These are phyloP conservation scores for Otocyon megalotis DNA, from an alignment of 2,113 vertebrate genomes.

Conservation along the genomic window DNA sequence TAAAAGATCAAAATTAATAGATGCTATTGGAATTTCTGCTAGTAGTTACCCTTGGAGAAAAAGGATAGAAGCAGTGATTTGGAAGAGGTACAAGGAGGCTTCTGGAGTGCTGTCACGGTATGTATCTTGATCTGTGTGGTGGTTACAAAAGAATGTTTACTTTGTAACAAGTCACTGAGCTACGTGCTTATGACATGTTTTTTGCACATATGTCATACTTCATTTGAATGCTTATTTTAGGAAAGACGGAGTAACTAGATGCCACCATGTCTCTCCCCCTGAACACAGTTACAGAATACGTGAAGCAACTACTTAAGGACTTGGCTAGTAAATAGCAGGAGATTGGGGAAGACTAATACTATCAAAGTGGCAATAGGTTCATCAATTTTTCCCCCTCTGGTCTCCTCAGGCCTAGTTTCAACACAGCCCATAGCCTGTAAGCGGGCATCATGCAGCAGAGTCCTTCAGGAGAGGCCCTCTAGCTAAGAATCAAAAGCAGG, in stretches of 20 bases:
- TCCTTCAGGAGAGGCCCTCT: not conserved
- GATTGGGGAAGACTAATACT: not conserved
- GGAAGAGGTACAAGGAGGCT: not conserved
- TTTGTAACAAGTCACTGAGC: not conserved
- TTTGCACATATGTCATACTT: not conserved
- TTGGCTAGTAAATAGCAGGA: slow-evolving; percentile 2
- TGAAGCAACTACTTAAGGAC: not conserved
- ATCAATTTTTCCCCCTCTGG: not conserved
- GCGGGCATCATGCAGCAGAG: not conserved
- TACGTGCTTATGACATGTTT: not conserved
- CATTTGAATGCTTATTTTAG: slow-evolving; percentile 2
- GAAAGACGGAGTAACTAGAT: not conserved
- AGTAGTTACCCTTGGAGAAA: not conserved
- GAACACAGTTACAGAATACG: not conserved
- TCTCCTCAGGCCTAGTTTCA: not conserved
- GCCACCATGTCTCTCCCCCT: not conserved
- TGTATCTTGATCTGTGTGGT: not conserved
- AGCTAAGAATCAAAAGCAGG: not conserved
- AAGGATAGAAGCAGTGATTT: not conserved
- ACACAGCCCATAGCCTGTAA: not conserved
- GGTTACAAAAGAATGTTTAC: not conserved
- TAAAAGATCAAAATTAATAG: not conserved
- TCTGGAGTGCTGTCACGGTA: not conserved
- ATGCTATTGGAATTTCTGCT: not conserved
- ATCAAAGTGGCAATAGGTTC: not conserved